Evolutionary conservation across 1,140 invertebrate genomes (phyloP).

Genomic region (Musca domestica): DNA sequence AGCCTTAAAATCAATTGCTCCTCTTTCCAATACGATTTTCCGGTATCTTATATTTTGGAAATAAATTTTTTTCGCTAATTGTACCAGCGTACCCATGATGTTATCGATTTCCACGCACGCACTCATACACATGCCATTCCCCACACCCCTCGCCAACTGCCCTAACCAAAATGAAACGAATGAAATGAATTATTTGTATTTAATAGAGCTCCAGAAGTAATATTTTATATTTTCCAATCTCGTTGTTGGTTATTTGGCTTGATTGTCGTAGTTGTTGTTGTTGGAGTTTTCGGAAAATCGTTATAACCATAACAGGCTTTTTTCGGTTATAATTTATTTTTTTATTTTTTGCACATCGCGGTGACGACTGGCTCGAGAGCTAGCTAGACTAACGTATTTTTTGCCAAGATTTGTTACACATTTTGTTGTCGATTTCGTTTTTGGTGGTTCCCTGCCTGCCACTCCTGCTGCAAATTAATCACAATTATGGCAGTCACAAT

Average conservation of each 20-base stretch:
- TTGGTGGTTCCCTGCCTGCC: too few species aligned
- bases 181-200: conserved; percentile 26
- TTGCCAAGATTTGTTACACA: too few species aligned
- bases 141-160: neutral
- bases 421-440: too few species aligned
- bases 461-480: conserved; percentile 5
- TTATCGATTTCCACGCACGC: neutral
- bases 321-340: conserved; percentile 3
- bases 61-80: too few species aligned
- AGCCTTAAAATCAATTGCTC: too few species aligned
- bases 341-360: neutral
- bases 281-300: too few species aligned
- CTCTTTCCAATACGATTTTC: too few species aligned
- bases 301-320: too few species aligned
- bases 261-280: too few species aligned
- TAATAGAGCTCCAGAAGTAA: conserved; percentile 23
- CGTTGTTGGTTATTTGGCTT: neutral
- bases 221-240: conserved; percentile 13
- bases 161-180: neutral
- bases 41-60: too few species aligned
- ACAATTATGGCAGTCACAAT: conserved; percentile 15
- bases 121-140: neutral
- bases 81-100: conserved; percentile 10
- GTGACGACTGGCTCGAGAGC: too few species aligned
- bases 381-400: too few species aligned